These are phyloP conservation scores for Fulmarus glacialis DNA, from an alignment of 2,113 vertebrate species.

Conservation along the genomic window DNA sequence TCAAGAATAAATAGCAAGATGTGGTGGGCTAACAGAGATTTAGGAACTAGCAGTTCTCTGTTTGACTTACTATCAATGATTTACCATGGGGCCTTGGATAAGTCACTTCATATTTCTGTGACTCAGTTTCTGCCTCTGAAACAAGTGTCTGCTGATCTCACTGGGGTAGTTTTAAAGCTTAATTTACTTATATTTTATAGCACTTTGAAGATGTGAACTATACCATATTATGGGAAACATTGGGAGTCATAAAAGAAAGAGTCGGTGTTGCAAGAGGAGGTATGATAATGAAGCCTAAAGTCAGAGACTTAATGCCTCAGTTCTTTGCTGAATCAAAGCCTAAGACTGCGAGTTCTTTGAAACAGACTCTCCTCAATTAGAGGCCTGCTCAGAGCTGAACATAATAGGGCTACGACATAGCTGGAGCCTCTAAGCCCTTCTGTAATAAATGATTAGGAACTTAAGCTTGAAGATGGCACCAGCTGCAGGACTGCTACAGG, in stretches of 20 bases:
- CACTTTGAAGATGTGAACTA: slow-evolving; percentile 66
- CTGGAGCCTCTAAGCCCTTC: neutral
- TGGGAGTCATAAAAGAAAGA: slow-evolving; percentile 61
- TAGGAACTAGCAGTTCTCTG: neutral
- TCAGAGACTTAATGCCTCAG: slow-evolving; percentile 52
- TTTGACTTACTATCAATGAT: slow-evolving; percentile 32
- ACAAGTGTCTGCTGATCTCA: slow-evolving; percentile 52
- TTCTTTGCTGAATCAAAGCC: slow-evolving; percentile 63
- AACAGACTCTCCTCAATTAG: slow-evolving; percentile 58
- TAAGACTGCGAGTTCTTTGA: slow-evolving; percentile 53
- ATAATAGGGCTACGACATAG: slow-evolving; percentile 27
- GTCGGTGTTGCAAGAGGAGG: slow-evolving; percentile 45
- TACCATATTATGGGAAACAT: slow-evolving; percentile 38
- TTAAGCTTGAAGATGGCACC: neutral
- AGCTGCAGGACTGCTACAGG: neutral
- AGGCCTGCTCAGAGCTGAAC: slow-evolving; percentile 24
- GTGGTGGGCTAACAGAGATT: neutral
- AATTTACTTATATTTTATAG: slow-evolving; percentile 59
- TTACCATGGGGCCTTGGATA: neutral
- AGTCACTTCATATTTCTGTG: slow-evolving; percentile 30
- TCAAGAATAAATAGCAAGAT: neutral
- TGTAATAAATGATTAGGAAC: neutral
- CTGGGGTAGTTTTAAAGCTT: slow-evolving; percentile 31
- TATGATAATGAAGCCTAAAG: slow-evolving; percentile 67
- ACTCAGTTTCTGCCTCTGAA: slow-evolving; percentile 46